Evolutionary conservation across 2,888 invertebrate species (phyloP).

Genomic region (Sesamia inferens): DNA sequence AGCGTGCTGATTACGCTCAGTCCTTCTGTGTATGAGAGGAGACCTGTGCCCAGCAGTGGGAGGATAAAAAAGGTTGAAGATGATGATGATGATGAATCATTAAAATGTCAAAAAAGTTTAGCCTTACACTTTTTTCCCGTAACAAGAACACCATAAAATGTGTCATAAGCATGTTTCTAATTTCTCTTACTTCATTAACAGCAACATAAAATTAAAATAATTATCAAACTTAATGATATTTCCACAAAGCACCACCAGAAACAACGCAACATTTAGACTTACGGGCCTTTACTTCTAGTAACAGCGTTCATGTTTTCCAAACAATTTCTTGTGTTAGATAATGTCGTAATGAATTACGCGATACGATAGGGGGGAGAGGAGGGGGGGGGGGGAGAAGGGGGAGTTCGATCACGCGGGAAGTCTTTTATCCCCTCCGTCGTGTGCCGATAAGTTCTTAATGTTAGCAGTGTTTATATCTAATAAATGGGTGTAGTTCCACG

Average conservation of each 20-base stretch:
- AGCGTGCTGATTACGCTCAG: too few species aligned
- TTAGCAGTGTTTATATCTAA: slow-evolving; percentile 55
- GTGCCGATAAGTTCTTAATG: slow-evolving; percentile 58
- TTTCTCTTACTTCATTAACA: neutral
- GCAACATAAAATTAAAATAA: neutral
- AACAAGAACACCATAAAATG: too few species aligned
- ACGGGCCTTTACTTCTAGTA: slow-evolving; percentile 13
- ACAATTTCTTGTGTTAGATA: slow-evolving; percentile 76
- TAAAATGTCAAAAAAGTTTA: too few species aligned
- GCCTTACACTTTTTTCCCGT: too few species aligned
- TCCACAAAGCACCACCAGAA: neutral
- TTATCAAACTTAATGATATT: neutral
- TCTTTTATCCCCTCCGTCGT: slow-evolving; percentile 52
- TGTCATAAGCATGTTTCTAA: too few species aligned
- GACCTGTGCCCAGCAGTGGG: too few species aligned
- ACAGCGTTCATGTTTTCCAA: slow-evolving; percentile 70
- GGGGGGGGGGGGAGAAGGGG: slow-evolving; percentile 56
- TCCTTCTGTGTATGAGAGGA: too few species aligned
- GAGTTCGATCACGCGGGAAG: slow-evolving; percentile 61
- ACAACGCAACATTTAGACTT: slow-evolving; percentile 10
- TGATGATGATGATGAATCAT: too few species aligned
- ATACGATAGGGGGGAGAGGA: slow-evolving; percentile 57
- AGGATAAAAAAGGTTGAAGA: too few species aligned
- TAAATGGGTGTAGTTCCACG: slow-evolving; percentile 53
- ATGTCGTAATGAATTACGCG: slow-evolving; percentile 77